Evolutionary conservation across 1,140 invertebrate species (phyloP).

Genomic region (Protaetia brevitarsis): DNA sequence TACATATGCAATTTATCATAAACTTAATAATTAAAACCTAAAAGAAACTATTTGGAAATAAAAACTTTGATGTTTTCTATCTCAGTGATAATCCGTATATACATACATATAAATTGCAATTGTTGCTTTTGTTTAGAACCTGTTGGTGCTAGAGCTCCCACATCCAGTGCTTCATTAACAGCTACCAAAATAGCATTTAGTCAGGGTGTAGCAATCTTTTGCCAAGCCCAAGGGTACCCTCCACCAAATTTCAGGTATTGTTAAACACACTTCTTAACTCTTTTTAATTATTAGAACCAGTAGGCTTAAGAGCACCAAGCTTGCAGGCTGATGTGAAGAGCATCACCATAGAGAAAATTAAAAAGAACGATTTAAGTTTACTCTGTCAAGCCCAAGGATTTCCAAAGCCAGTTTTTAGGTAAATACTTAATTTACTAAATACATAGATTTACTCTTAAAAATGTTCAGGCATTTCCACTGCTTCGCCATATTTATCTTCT

Average conservation of each 20-base stretch:
- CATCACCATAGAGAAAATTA: conserved; percentile 53
- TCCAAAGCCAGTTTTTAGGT: conserved; percentile 55
- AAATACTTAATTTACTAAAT: conserved; percentile 27
- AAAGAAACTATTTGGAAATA: conserved; percentile 52
- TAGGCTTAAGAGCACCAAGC: conserved; percentile 64
- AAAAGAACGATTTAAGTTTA: conserved; percentile 53
- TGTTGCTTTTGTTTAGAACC: conserved; percentile 57
- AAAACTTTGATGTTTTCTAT: conserved; percentile 61
- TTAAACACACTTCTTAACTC: neutral
- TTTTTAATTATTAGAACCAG: conserved; percentile 60
- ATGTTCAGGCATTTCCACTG: conserved; percentile 8
- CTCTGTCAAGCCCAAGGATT: conserved; percentile 63
- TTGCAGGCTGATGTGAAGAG: conserved; percentile 12
- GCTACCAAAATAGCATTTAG: conserved; percentile 35
- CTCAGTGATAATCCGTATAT: conserved; percentile 53
- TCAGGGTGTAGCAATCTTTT: conserved; percentile 56
- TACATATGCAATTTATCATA: no score
- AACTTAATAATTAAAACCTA: no score
- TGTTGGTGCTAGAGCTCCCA: conserved; percentile 65
- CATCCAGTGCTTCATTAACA: conserved; percentile 57
- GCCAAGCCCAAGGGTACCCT: conserved; percentile 61
- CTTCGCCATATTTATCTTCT: neutral
- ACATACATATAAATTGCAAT: conserved; percentile 3
- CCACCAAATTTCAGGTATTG: conserved; percentile 23
- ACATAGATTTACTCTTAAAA: neutral